Evolutionary conservation across 2,113 vertebrate genomes (phyloP).

Genomic region (Struthidea cinerea): DNA sequence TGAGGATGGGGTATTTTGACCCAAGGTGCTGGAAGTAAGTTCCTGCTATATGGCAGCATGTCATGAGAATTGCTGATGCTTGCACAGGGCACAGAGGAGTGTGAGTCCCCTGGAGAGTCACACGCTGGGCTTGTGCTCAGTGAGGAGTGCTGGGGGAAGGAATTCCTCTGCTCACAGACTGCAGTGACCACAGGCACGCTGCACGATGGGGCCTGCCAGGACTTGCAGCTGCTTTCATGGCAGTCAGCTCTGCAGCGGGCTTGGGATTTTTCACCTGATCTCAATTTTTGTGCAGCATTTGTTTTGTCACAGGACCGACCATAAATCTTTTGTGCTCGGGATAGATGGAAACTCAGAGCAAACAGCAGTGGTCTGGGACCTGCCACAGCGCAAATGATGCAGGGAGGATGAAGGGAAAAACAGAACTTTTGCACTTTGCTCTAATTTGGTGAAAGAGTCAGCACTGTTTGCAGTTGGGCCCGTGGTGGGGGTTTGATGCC

Average conservation of each 20-base stretch:
- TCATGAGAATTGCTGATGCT: background rate
- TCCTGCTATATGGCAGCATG: background rate
- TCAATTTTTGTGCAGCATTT: rapidly evolving
- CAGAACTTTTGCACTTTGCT: background rate
- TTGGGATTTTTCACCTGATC: background rate
- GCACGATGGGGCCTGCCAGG: background rate
- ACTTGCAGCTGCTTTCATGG: background rate
- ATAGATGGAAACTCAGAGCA: background rate
- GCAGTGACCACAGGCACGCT: background rate
- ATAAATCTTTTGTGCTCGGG: rapidly evolving
- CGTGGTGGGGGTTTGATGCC: rapidly evolving
- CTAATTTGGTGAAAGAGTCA: background rate
- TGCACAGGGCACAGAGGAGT: background rate
- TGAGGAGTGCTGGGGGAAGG: background rate
- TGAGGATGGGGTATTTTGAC: background rate
- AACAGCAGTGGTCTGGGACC: background rate
- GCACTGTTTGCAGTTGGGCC: background rate
- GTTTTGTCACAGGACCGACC: background rate
- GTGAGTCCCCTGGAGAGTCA: background rate
- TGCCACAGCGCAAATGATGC: background rate
- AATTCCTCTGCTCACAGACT: background rate
- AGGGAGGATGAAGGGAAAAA: background rate
- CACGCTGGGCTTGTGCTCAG: background rate
- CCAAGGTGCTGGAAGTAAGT: background rate
- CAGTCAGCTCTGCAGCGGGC: background rate